Evolutionary conservation across 2,888 invertebrate genomes (phyloP), one percentile per base, ranked within the genome.

Genomic region (Strigamia maritima): DNA sequence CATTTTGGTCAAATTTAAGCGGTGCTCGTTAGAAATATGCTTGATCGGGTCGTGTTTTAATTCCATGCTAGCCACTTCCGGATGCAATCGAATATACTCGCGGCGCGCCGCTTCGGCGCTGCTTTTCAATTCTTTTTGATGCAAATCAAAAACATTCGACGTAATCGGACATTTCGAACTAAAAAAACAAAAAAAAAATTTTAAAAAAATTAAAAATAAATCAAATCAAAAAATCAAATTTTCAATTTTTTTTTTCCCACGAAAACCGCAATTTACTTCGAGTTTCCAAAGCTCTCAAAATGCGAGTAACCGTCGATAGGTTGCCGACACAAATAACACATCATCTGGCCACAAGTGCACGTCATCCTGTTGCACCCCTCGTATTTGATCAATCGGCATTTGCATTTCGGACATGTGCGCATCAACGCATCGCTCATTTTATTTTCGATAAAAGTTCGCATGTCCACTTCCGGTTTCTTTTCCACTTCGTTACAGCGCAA

Each of bases 281-380:
- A 24, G 1, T 22, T 19, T 24, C 24, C 24, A 3, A 4, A 22
- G 22, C 4, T 8, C 81, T 86, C 85, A 81, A 90, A 90, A 84
- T 90, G 90, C 1, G 81, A 81, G 82, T 91, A 90, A 83, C 87
- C 86, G 1, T 84, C 85, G 16, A 90, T 86, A 12, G 87, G 87
- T 81, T 87, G 81, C 38, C 88, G 85, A 82, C 90, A 90, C 14
- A 90, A 83, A 80, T 90, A 90, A 82, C 90, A 90, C 87, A 89
- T 89, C 16, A 81, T 82, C 3, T 88, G 88, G 0, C 89, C 89
- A 83, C 90, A 90, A 0, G 84, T 80, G 82, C 90, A 90, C 0
- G 86, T 87, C 87, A 90, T 90, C 82, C 88, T 88, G 82, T 90
- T 90, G 82, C 90, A 90, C 0, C 89, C 89, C 79, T 87, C 87